Base-by-base conservation (phyloP, 1,140 invertebrate genomes). In the Apis cerana region DNA sequence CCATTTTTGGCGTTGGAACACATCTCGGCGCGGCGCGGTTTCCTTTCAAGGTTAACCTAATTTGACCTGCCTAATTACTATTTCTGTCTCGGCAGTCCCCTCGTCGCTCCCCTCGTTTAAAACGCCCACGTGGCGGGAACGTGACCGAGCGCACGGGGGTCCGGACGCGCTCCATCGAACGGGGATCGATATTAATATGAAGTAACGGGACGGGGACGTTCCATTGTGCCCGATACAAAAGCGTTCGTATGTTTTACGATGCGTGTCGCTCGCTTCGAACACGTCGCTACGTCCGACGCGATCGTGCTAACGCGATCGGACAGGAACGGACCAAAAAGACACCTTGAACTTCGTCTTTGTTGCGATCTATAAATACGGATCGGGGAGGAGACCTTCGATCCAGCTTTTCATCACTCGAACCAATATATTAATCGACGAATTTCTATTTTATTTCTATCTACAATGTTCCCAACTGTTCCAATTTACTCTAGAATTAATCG, bases 51-150 rank as follows among this genome's bases (percentile, higher is more conserved):
- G 85, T 80, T 86, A 84, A 84, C 86, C 86, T 76, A 84, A 87
- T 87, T 87, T 68, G 67, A 87, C 76, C 75, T 61, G 85, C 75
- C 83, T 88, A 88, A 88, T 88, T 88, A 84, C 86, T 75, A 87
- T 87, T 88, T 88, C 85, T 79, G 86, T 88, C 82, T 61, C 64
- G 85, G 85, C 58, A 75, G 61, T 79, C 81, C 72, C 86, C 86
- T 86, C 56, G 76, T 75, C 13, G 82, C 72, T 59, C 33, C 33
- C 2, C 33, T 33, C 75, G 85, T 68, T 85, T 50, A 11, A 71
- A 61, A 61, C 86, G 85, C 86, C 86, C 86, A 84, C 85, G 85
- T 80, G 81, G 48, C 50, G 21, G 11, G 58, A 56, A 74, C 68
- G 83, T 84, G 83, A 67, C 81, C 67, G 76, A 59, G 78, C 61